phyloP scores from a whole-genome alignment of 35 echinoderm and acorn worm genomes.

The Anneissia japonica region DNA sequence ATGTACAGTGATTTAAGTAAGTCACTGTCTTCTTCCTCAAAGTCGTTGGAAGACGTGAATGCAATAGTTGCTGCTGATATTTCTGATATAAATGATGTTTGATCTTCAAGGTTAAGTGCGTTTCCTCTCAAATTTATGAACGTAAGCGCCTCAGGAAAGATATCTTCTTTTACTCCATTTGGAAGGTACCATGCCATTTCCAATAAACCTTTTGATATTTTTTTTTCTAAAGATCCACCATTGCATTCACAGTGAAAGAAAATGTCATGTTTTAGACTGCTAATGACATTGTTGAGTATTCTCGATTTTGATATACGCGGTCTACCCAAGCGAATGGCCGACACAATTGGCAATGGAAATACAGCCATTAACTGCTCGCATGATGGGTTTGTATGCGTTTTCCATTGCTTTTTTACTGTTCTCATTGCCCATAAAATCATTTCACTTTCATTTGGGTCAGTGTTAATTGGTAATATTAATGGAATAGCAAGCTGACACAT shows the following conservation, averaged over 20 bases:
- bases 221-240: background rate
- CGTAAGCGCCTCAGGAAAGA: background rate
- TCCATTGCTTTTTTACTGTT: background rate
- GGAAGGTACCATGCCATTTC: background rate
- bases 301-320: background rate
- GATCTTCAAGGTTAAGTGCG: background rate
- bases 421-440: background rate
- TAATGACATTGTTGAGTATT: no score
- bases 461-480: background rate
- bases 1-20: background rate
- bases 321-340: background rate
- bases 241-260: background rate
- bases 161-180: background rate
- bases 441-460: background rate
- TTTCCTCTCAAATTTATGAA: background rate
- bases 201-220: background rate
- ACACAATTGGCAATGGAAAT: background rate
- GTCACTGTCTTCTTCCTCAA: background rate
- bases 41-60: background rate
- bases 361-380: background rate
- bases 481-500: background rate
- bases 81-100: background rate
- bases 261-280: conserved; percentile 8
- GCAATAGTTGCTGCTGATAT: background rate
- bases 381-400: background rate